Evolutionary conservation across 2,888 invertebrate genomes (phyloP), one percentile per base, ranked within the genome.

Genomic region (Andrena hattorfiana): DNA sequence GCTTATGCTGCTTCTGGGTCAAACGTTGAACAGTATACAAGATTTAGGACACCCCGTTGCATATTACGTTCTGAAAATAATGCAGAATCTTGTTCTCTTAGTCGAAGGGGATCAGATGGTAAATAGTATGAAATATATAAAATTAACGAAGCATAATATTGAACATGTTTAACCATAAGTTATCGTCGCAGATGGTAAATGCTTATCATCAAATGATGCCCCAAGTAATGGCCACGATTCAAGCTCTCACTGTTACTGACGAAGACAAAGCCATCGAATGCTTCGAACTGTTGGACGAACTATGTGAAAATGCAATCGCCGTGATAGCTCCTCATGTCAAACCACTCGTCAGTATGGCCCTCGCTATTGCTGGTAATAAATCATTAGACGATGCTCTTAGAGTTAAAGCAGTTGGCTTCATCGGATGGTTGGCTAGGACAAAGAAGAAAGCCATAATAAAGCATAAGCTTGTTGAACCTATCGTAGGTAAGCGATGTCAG

Each of bases 391-490:
- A 96, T 83, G 94, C 95, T 48, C 94, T 97, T 13, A 95, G 97
- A 90, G 95, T 96, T 4, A 97, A 97, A 93, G 96, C 96, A 1
- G 95, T 97, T 23, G 95, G 95, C 60, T 96, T 96, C 77, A 94
- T 97, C 79, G 96, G 96, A 0, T 96, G 95, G 94, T 91, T 97
- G 62, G 95, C 96, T 13, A 95, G 96, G 75, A 94, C 96, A 2
- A 97, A 97, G 93, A 97, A 97, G 92, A 97, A 97, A 94, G 95
- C 95, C 2, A 94, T 97, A 67, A 94, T 97, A 77, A 97, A 97
- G 91, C 95, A 96, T 89, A 96, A 97, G 90, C 93, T 97, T 68
- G 95, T 97, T 32, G 95, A 96, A 83, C 96, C 97, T 0, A 96
- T 94, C 62, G 84, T 94, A 68, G 92, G 93, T 92, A 87, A 84